These are phyloP conservation scores for Gallinago jamesoni DNA, from an alignment of 2,113 vertebrate species.

Conservation along the genomic window DNA sequence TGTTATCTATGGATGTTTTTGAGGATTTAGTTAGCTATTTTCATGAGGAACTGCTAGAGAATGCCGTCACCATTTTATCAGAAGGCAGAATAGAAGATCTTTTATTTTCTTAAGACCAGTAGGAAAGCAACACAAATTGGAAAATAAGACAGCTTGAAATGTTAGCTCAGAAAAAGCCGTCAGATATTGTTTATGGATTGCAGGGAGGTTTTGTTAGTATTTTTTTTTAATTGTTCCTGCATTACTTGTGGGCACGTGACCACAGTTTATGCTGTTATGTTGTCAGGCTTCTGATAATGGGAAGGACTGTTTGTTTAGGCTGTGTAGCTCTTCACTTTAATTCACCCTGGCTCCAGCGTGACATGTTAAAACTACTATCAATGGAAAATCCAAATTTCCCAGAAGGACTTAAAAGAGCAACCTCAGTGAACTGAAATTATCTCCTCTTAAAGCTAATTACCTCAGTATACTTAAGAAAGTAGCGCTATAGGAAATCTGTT, in stretches of 20 bases:
- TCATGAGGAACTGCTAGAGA: not conserved
- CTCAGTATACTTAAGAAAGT: constrained; percentile 82
- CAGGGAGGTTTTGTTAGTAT: constrained; percentile 29
- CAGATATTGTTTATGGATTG: constrained; percentile 34
- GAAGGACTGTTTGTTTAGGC: constrained; percentile 93
- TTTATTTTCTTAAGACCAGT: not conserved
- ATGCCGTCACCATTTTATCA: not conserved
- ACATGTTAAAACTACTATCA: constrained; percentile 91
- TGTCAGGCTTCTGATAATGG: constrained; percentile 86
- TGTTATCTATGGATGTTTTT: not conserved
- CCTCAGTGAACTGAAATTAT: constrained; percentile 83
- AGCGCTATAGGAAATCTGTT: constrained; percentile 75
- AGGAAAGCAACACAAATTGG: not conserved
- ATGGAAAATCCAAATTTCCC: constrained; percentile 89
- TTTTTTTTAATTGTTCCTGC: constrained; percentile 72
- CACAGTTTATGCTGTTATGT: constrained; percentile 87
- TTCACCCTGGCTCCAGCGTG: constrained; percentile 92
- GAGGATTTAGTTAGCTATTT: not conserved
- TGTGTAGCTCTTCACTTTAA: constrained; percentile 87
- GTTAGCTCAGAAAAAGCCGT: not conserved
- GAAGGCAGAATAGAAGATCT: not conserved
- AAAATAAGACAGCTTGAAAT: constrained; percentile 14
- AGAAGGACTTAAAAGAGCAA: constrained; percentile 84
- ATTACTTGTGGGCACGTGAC: constrained; percentile 71
- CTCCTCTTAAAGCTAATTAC: constrained; percentile 88